These are phyloP conservation scores for Pseudachorutes palmiensis DNA, from an alignment of 1,140 invertebrate species.

Conservation along the genomic window DNA sequence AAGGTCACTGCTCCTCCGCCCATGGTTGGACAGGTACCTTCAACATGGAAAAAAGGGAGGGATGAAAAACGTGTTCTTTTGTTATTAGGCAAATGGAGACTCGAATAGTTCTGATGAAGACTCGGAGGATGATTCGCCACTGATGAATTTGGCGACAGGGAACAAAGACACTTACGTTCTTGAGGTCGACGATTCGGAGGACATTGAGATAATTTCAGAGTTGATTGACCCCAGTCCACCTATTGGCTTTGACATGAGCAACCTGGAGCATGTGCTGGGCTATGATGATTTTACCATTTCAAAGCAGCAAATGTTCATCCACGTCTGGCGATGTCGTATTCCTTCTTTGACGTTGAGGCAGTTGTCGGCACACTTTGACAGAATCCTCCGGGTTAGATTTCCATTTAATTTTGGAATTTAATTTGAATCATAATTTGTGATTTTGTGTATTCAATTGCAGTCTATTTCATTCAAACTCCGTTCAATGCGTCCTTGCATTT, in stretches of 20 bases:
- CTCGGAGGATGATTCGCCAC: slow-evolving; percentile 62
- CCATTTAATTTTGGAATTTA: neutral
- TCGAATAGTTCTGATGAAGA: slow-evolving; percentile 52
- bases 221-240: slow-evolving; percentile 69
- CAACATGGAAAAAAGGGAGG: too few relatives aligned
- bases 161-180: slow-evolving; percentile 76
- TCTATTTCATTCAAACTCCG: slow-evolving; percentile 77
- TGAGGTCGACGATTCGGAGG: slow-evolving; percentile 80
- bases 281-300: slow-evolving; percentile 52
- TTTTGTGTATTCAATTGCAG: slow-evolving; percentile 45
- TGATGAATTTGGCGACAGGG: slow-evolving; percentile 64
- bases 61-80: too few relatives aligned
- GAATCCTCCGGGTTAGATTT: slow-evolving; percentile 51
- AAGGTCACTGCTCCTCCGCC: slow-evolving; percentile 46
- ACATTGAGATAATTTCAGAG: slow-evolving; percentile 67
- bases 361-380: slow-evolving; percentile 56
- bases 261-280: slow-evolving; percentile 69
- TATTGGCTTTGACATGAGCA: slow-evolving; percentile 72
- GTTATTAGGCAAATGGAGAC: slow-evolving; percentile 7
- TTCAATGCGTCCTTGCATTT: slow-evolving; percentile 69
- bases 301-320: slow-evolving; percentile 73
- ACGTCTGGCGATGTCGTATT: slow-evolving; percentile 67
- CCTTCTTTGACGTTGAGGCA: slow-evolving; percentile 43
- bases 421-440: slow-evolving; percentile 14
- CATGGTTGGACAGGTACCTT: neutral